Conservation (phyloP, 1,140 invertebrate genomes). For the Leptinotarsa texana region DNA sequence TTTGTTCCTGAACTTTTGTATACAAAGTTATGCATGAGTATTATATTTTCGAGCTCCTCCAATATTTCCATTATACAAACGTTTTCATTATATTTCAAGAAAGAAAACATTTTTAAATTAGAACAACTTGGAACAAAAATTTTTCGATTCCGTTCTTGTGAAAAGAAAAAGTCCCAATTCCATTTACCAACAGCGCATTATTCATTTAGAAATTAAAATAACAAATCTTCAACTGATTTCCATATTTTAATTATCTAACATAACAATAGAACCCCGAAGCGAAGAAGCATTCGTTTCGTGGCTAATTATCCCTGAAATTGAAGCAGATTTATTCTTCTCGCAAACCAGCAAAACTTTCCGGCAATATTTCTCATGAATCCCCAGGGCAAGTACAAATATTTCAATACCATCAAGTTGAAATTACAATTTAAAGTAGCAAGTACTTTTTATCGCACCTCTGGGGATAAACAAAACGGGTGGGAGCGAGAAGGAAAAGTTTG, state of each 20-base stretch:
- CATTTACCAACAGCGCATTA: too few relatives aligned
- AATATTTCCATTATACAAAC: too few relatives aligned
- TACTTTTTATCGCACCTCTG: not conserved
- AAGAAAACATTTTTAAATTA: not conserved
- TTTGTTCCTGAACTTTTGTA: too few relatives aligned
- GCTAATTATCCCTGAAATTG: constrained; percentile 3
- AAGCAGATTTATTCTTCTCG: constrained; percentile 8
- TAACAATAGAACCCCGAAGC: not conserved
- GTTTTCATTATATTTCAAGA: not conserved
- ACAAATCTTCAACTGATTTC: not conserved
- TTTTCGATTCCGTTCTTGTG: too few relatives aligned
- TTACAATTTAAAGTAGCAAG: constrained; percentile 1
- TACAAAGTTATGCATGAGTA: too few relatives aligned
- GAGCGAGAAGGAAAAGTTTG: not conserved
- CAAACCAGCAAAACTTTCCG: not conserved
- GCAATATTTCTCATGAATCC: constrained; percentile 6
- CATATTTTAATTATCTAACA: constrained; percentile 4
- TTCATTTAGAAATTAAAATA: not conserved
- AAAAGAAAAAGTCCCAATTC: too few relatives aligned
- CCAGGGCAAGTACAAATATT: not conserved
- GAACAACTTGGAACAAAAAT: too few relatives aligned
- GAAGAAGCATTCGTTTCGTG: constrained; percentile 5
- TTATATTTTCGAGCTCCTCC: too few relatives aligned
- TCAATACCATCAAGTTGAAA: constrained; percentile 3
- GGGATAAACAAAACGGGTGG: not conserved